Conservation (phyloP, 2,888 invertebrate species). For the Apoda limacodes region DNA sequence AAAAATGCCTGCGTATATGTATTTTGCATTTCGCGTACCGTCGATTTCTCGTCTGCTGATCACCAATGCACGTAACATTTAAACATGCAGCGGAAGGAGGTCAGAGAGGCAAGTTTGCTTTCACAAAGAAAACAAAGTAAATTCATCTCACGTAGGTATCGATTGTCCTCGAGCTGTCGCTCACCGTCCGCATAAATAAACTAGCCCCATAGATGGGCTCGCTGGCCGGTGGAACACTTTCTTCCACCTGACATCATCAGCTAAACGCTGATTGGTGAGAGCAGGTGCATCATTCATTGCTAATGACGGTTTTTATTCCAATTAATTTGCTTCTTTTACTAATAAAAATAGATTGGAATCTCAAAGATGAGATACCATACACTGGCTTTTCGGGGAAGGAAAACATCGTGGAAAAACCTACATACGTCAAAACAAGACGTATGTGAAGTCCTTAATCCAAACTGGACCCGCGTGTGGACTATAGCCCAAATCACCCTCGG, state of each 20-base stretch:
- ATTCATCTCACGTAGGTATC: conserved; percentile 69
- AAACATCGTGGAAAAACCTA: no score
- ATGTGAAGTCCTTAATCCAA: no score
- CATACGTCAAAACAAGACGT: not conserved
- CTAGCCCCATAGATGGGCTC: conserved; percentile 55
- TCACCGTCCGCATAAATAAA: conserved; percentile 61
- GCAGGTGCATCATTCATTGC: not conserved
- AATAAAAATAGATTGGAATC: not conserved
- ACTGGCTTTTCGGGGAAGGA: no score
- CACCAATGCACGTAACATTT: conserved; percentile 59
- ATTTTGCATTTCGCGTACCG: conserved; percentile 57
- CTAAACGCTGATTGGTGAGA: not conserved
- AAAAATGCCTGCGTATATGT: no score
- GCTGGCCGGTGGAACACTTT: conserved; percentile 41
- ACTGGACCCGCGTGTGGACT: no score
- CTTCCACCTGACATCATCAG: conserved; percentile 24
- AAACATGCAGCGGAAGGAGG: conserved; percentile 55
- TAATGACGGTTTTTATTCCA: no score
- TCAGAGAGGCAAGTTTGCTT: conserved; percentile 63
- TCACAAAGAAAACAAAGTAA: conserved; percentile 69
- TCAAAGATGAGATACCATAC: not conserved
- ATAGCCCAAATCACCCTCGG: no score
- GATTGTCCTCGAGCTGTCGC: conserved; percentile 62
- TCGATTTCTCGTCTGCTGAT: conserved; percentile 50
- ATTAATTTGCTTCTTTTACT: not conserved